These are phyloP conservation scores for Morbakka virulenta DNA, from an alignment of 30 jellyfish, hydroid and myxozoan genomes.

Conservation along the genomic window DNA sequence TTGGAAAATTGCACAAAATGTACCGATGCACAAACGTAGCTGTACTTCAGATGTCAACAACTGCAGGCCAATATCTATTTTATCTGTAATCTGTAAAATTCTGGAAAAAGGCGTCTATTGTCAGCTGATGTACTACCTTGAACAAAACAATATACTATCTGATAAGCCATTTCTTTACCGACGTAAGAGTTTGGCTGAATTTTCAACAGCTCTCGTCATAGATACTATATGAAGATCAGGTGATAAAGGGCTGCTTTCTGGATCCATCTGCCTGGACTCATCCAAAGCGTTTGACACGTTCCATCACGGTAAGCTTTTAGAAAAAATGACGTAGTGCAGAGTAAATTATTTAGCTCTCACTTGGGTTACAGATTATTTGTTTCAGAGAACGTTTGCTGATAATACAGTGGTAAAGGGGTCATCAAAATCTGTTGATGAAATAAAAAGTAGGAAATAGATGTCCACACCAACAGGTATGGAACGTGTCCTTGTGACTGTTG, in stretches of 20 bases:
- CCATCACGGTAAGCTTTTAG: too few species aligned
- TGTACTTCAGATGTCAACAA: slow-evolving; percentile 4
- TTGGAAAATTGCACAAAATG: slow-evolving; percentile 27
- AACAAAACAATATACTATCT: slow-evolving; percentile 20
- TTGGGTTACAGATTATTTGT: too few species aligned
- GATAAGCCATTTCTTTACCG: slow-evolving; percentile 33
- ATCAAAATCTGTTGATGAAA: too few species aligned
- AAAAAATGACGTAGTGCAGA: too few species aligned
- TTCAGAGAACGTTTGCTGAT: too few species aligned
- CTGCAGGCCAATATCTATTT: slow-evolving; percentile 46
- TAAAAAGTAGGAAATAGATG: too few species aligned
- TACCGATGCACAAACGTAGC: slow-evolving; percentile 35
- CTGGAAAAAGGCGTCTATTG: background rate
- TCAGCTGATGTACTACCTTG: slow-evolving; percentile 22
- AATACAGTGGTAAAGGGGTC: too few species aligned
- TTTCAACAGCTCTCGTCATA: slow-evolving; percentile 42
- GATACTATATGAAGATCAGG: slow-evolving; percentile 37
- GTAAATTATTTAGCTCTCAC: too few species aligned
- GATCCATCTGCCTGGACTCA: slow-evolving; percentile 27
- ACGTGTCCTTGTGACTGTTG: too few species aligned
- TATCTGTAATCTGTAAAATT: slow-evolving; percentile 24
- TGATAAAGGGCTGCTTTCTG: slow-evolving; percentile 24
- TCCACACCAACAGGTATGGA: too few species aligned
- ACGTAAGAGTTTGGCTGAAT: slow-evolving; percentile 32
- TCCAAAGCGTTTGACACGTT: slow-evolving; percentile 56